Conservation (phyloP, 2,797 vertebrate genomes). For the Amblyraja radiata region DNA sequence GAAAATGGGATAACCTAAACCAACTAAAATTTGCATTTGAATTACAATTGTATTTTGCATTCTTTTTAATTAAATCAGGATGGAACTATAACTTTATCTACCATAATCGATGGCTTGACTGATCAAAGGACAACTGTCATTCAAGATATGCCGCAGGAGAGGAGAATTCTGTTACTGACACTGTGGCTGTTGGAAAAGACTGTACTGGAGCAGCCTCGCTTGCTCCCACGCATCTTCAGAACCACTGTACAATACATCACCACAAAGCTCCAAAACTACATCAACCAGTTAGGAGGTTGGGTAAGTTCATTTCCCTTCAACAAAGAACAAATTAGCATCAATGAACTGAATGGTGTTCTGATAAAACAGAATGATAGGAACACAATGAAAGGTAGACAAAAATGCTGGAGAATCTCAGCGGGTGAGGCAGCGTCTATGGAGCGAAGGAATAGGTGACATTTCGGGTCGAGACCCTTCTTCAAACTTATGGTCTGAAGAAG, state of each 20-base stretch:
- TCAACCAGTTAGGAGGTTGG: constrained; percentile 43
- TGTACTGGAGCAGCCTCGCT: constrained; percentile 53
- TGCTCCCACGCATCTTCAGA: constrained; percentile 58
- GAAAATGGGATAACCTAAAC: no score
- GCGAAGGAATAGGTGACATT: no score
- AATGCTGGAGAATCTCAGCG: no score
- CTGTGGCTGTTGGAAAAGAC: constrained; percentile 74
- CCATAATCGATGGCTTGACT: constrained; percentile 51
- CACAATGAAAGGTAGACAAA: no score
- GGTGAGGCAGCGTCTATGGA: no score
- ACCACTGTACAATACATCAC: constrained; percentile 57
- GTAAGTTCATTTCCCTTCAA: constrained; percentile 42
- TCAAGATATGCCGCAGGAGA: constrained; percentile 60
- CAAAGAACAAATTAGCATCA: no score
- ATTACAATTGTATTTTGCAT: neutral
- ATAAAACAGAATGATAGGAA: no score
- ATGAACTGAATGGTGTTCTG: no score
- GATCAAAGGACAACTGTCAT: constrained; percentile 32
- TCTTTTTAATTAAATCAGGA: constrained; percentile 49
- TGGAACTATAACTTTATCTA: constrained; percentile 51
- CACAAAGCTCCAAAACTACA: constrained; percentile 43
- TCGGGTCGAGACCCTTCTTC: no score
- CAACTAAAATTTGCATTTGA: neutral
- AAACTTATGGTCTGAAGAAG: no score
- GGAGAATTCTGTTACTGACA: constrained; percentile 58